Base-by-base conservation (phyloP, 2,113 vertebrate species). In the Pithys albifrons region DNA sequence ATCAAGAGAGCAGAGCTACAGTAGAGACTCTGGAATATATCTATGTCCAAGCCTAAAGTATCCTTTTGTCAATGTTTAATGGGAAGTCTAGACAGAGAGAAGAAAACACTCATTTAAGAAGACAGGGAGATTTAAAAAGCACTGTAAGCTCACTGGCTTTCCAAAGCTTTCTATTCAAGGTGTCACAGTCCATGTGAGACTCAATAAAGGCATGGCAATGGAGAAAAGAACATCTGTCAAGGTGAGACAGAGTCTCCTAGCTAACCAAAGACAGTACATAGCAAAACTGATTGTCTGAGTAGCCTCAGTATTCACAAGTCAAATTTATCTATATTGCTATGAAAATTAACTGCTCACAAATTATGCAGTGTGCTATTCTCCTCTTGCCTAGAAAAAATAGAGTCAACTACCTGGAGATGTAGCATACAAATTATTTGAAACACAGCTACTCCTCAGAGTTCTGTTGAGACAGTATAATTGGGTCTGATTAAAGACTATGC, bases 401-500 rank as follows among this genome's bases (percentile, higher is more conserved):
- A 74, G 29, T 51, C 76, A 75, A 11, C 48, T 61, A 84, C 37
- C 27, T 75, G 39, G 52, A 95, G 67, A 62, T 31, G 37, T 31
- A 93, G 29, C 55, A 57, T 16, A n/a, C 39, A 81, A 72, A 69
- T 71, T 73, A 41, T 77, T 69, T 84, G 64, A 93, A 90, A 93
- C 1, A 0, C 45, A 88, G n/a, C 15, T 86, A 64, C 52, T 89
- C 33, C 43, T 74, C 9, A 3, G 46, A 67, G 58, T 52, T 88
- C 52, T 77, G 39, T 77, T 78, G 69, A 77, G 86, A 86, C 39
- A 84, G 17, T 49, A 54, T 69, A 90, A 88, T 75, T 94, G 43
- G 71, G 29, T 52, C 69, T 90, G 93, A 93, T 90, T 94, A 96
- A 96, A 86, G 79, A 80, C 69, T 88, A 43, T 88, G 61, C 65